Evolutionary conservation across 2,113 vertebrate genomes (phyloP).

Genomic region (Bambusicola thoracicus): DNA sequence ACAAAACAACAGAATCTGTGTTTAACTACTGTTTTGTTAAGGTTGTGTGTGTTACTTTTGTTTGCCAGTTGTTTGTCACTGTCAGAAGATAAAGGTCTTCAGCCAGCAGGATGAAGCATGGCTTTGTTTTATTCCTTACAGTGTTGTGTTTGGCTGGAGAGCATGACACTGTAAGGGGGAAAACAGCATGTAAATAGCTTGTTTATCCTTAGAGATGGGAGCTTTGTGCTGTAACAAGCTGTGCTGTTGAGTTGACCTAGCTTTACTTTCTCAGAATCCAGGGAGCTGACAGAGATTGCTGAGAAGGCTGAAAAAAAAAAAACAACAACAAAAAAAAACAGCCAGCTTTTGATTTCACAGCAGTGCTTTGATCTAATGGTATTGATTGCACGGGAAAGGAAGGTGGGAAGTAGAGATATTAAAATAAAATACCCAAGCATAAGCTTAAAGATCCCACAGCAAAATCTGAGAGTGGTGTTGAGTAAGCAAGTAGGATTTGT

Average conservation of each 20-base stretch:
- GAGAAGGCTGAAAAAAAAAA: too few species aligned
- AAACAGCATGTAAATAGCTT: constrained; percentile 51
- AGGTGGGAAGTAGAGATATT: background rate
- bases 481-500: background rate
- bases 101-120: background rate
- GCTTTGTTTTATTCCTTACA: constrained; percentile 50
- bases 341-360: background rate
- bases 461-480: background rate
- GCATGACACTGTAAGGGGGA: background rate
- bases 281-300: background rate
- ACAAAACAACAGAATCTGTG: background rate
- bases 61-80: constrained; percentile 5
- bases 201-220: constrained; percentile 23
- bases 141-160: constrained; percentile 25
- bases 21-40: background rate
- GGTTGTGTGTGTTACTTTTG: background rate
- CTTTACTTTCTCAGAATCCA: background rate
- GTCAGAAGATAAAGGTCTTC: constrained; percentile 10
- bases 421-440: background rate
- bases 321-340: too few species aligned
- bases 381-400: background rate
- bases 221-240: constrained; percentile 36
- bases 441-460: background rate
- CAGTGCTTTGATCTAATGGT: background rate
- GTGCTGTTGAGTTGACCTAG: background rate